These are phyloP conservation scores for Apis mellifera DNA, from an alignment of 1,140 invertebrate species.

Conservation along the genomic window DNA sequence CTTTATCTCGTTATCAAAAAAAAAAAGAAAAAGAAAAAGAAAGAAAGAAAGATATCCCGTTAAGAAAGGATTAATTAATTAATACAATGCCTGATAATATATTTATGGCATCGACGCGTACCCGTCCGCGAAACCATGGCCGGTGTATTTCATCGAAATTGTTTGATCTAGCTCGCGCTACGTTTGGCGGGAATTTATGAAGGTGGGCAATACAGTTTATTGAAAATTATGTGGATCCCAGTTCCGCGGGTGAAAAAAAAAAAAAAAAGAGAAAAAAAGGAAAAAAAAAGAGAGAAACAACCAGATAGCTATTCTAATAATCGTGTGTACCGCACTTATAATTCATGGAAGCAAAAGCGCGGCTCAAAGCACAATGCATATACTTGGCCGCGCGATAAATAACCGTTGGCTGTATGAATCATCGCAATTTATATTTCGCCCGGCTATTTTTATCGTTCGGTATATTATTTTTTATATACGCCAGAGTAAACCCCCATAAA, in stretches of 20 bases:
- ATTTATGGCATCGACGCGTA: conserved; percentile 36
- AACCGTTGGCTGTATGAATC: conserved; percentile 50
- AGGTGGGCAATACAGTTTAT: conserved; percentile 33
- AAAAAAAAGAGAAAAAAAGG: neutral
- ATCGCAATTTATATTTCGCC: conserved; percentile 49
- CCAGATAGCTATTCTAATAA: conserved; percentile 42
- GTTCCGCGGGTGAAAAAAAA: neutral
- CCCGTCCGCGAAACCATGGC: neutral
- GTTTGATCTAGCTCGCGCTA: conserved; percentile 33
- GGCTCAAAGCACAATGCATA: conserved; percentile 47
- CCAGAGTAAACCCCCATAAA: conserved; percentile 38
- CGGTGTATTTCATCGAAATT: conserved; percentile 24
- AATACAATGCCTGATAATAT: conserved; percentile 24
- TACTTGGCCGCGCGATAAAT: conserved; percentile 43
- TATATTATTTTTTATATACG: conserved; percentile 31
- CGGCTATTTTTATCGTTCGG: conserved; percentile 53
- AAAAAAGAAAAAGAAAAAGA: no score
- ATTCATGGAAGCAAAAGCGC: conserved; percentile 40
- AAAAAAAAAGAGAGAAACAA: neutral
- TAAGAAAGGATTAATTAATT: conserved; percentile 55
- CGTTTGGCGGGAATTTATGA: conserved; percentile 34
- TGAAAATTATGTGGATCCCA: conserved; percentile 42
- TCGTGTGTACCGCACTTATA: conserved; percentile 40
- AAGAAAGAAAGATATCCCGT: conserved; percentile 44
- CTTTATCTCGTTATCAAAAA: conserved; percentile 51